Conservation (phyloP, 2,888 invertebrate species). For the Microlaimidae sp. region DNA sequence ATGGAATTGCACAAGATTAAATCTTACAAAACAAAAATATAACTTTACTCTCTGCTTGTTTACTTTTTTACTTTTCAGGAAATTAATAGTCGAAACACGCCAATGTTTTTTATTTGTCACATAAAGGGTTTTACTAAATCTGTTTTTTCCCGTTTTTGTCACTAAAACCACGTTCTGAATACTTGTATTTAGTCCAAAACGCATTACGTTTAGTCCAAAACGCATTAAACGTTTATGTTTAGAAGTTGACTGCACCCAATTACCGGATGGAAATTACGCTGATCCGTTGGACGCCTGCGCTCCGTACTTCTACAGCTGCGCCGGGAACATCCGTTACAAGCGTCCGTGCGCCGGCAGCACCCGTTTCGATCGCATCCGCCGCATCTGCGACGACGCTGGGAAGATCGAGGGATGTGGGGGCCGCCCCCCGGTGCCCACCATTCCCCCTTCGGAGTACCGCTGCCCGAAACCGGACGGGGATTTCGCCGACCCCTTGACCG, state of each 20-base stretch:
- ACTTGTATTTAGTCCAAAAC: too few relatives aligned
- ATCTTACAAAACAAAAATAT: too few relatives aligned
- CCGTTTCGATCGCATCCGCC: not conserved
- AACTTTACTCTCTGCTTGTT: too few relatives aligned
- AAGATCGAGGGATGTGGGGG: not conserved
- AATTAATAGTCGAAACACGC: too few relatives aligned
- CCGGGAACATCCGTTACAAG: not conserved
- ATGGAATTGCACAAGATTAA: too few relatives aligned
- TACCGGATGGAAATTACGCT: not conserved
- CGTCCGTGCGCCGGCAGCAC: not conserved
- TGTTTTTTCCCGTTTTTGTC: too few relatives aligned
- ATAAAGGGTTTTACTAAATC: too few relatives aligned
- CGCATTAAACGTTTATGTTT: too few relatives aligned
- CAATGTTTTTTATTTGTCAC: too few relatives aligned
- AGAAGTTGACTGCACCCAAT: not conserved
- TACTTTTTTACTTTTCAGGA: too few relatives aligned
- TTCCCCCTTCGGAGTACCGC: not conserved
- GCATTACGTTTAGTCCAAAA: too few relatives aligned
- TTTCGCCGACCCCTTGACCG: not conserved
- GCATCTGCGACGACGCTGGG: not conserved
- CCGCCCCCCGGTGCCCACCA: not conserved
- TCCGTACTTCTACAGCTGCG: conserved; percentile 14
- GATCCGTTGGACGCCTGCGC: not conserved
- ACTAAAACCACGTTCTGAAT: too few relatives aligned
- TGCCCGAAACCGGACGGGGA: not conserved